Evolutionary conservation across 2,888 invertebrate genomes (phyloP).

Genomic region (Drosophila neonasuta): DNA sequence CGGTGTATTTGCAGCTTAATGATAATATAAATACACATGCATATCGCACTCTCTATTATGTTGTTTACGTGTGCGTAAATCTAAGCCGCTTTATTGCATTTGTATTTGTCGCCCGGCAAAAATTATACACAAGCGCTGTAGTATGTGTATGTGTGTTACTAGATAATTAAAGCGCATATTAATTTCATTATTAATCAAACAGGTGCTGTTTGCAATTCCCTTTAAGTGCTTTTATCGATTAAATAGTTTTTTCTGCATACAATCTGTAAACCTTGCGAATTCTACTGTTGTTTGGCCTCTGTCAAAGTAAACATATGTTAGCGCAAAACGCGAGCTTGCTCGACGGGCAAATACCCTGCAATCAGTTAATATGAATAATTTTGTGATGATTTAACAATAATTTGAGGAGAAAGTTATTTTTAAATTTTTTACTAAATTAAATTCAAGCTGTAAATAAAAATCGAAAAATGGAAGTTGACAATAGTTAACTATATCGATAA

Average conservation of each 20-base stretch:
- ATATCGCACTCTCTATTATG: conserved; percentile 9
- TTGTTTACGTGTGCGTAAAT: conserved; percentile 15
- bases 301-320: conserved; percentile 34
- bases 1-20: conserved; percentile 55
- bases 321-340: background rate
- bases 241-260: conserved; percentile 1
- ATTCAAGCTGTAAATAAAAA: no score
- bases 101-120: conserved; percentile 25
- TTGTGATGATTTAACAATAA: background rate
- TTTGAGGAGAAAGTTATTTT: no score
- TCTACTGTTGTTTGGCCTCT: background rate
- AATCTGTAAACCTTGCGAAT: background rate
- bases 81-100: conserved; percentile 7
- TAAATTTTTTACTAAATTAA: no score
- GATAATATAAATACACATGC: conserved; percentile 52
- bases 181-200: conserved; percentile 45
- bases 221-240: conserved; percentile 10
- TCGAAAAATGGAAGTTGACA: no score
- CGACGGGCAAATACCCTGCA: background rate
- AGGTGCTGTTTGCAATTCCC: conserved; percentile 29
- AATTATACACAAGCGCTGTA: background rate
- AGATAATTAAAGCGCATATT: conserved; percentile 40
- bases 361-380: background rate
- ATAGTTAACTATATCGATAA: no score
- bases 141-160: background rate